Conservation (phyloP, 35 echinoderm and acorn worm genomes). For the Strongylocentrotus purpuratus region DNA sequence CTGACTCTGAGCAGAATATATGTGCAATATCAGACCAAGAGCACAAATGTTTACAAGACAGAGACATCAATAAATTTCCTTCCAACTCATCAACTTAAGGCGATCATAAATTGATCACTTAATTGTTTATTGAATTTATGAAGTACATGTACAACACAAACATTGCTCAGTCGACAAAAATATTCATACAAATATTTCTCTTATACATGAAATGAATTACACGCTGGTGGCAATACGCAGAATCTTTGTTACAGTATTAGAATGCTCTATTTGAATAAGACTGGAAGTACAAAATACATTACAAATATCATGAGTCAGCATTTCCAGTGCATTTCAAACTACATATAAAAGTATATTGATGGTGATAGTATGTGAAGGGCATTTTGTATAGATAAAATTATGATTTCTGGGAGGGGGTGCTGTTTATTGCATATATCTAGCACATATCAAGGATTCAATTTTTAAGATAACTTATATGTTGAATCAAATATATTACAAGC, state of each 20-base stretch:
- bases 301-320: background rate
- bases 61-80: background rate
- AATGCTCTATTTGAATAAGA: background rate
- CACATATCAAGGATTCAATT: too few relatives aligned
- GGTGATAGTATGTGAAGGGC: too few relatives aligned
- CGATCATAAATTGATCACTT: background rate
- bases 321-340: background rate
- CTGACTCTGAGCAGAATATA: too few relatives aligned
- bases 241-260: background rate
- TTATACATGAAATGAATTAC: background rate
- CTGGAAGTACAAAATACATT: background rate
- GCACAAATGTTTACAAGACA: too few relatives aligned
- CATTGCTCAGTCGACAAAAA: background rate
- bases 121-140: background rate
- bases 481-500: too few relatives aligned
- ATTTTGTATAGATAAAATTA: too few relatives aligned
- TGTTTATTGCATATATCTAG: too few relatives aligned
- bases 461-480: too few relatives aligned
- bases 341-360: too few relatives aligned
- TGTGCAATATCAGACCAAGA: too few relatives aligned
- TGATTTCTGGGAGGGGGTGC: too few relatives aligned
- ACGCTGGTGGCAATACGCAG: too few relatives aligned
- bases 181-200: background rate
- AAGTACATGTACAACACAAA: background rate
- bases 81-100: background rate